These are phyloP conservation scores for Herpetotheres cachinnans DNA, from an alignment of 2,113 vertebrate species.

Conservation along the genomic window DNA sequence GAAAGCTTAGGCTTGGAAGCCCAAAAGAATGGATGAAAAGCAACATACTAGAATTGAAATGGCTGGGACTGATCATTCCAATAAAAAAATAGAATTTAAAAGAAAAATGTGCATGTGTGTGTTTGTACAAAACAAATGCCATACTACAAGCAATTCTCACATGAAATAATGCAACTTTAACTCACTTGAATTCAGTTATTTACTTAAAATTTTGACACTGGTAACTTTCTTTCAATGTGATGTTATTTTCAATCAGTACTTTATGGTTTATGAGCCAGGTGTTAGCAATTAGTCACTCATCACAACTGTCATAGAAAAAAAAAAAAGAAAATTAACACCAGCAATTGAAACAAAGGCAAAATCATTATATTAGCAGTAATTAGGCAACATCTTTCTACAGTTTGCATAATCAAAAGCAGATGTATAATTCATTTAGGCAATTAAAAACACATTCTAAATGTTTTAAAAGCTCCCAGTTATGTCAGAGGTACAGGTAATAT, in stretches of 20 bases:
- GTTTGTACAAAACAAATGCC: background rate
- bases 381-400: background rate
- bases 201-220: background rate
- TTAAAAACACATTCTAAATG: slow-evolving; percentile 18
- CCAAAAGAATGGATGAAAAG: background rate
- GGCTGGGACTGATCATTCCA: background rate
- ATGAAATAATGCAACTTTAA: background rate
- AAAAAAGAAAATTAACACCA: slow-evolving; percentile 25
- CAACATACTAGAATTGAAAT: background rate
- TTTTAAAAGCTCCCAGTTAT: background rate
- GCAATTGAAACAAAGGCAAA: slow-evolving; percentile 46
- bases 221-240: background rate
- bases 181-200: background rate
- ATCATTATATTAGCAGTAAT: slow-evolving; percentile 19
- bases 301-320: background rate
- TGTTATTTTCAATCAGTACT: background rate
- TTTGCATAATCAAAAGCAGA: slow-evolving; percentile 30
- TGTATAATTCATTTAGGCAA: slow-evolving; percentile 38
- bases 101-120: background rate
- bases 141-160: background rate
- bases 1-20: background rate
- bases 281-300: slow-evolving; percentile 33
- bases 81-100: background rate
- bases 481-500: background rate
- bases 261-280: background rate